Evolutionary conservation across 30 jellyfish, hydroid and myxozoan genomes (phyloP).

Genomic region (Hydractinia symbiolongicarpus): DNA sequence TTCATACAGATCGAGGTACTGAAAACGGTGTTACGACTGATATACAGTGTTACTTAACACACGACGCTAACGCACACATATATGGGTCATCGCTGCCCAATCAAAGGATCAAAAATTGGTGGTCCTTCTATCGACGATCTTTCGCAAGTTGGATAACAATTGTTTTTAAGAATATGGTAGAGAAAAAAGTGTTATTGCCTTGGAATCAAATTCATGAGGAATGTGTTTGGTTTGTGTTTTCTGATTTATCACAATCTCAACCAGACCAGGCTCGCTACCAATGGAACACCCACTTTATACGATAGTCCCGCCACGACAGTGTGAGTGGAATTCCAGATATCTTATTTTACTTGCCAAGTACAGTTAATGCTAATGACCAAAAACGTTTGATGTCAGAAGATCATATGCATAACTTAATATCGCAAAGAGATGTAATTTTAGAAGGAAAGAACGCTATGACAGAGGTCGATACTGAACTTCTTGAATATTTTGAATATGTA

Average conservation of each 20-base stretch:
- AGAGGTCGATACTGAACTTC: slow-evolving; percentile 14
- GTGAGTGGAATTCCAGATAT: slow-evolving; percentile 12
- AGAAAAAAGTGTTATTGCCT: not conserved
- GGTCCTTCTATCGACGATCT: slow-evolving; percentile 28
- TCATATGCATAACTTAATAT: not conserved
- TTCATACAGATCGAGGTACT: slow-evolving; percentile 44
- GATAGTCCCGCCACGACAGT: slow-evolving; percentile 24
- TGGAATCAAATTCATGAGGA: slow-evolving; percentile 30
- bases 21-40: slow-evolving; percentile 56
- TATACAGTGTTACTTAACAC: slow-evolving; percentile 44
- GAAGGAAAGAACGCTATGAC: not conserved
- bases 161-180: slow-evolving; percentile 5
- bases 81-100: slow-evolving; percentile 65
- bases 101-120: slow-evolving; percentile 57
- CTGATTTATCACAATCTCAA: slow-evolving; percentile 29
- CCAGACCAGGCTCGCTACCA: slow-evolving; percentile 23
- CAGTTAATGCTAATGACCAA: not conserved
- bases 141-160: slow-evolving; percentile 1
- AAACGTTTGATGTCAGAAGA: not conserved
- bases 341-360: slow-evolving; percentile 7
- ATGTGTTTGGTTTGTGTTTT: slow-evolving; percentile 40
- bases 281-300: slow-evolving; percentile 35
- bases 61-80: slow-evolving; percentile 45
- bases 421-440: slow-evolving; percentile 1
- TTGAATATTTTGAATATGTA: slow-evolving; percentile 31